Evolutionary conservation across 2,888 invertebrate genomes (phyloP).

Genomic region (Syrphus vitripennis): DNA sequence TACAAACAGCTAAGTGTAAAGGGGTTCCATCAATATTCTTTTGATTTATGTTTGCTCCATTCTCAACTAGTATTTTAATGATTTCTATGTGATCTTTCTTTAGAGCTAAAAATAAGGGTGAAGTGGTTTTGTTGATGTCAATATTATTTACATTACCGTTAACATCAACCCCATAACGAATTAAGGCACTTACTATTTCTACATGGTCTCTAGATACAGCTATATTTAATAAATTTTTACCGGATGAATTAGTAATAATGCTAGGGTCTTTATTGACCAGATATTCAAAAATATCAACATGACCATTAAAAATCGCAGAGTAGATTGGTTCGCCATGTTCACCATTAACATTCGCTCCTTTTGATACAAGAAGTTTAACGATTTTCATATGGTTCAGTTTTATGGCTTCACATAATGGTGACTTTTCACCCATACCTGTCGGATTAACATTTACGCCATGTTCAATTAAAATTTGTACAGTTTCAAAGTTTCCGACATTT

Average conservation of each 20-base stretch:
- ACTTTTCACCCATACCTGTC: neutral
- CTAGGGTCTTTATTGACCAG: neutral
- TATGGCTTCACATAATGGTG: neutral
- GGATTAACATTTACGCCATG: slow-evolving; percentile 16
- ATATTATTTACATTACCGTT: neutral
- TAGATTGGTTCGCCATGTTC: neutral
- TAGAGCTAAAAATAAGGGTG: neutral
- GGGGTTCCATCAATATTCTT: neutral
- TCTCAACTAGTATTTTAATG: slow-evolving; percentile 9
- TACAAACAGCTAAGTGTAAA: neutral
- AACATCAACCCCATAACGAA: neutral
- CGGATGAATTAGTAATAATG: neutral
- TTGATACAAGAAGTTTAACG: neutral
- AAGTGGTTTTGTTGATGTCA: neutral
- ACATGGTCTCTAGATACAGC: neutral
- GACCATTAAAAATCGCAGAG: neutral
- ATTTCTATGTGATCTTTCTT: neutral
- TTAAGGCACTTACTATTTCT: neutral
- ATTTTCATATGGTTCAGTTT: neutral
- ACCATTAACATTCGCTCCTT: neutral
- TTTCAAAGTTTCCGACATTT: neutral
- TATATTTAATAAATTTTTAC: neutral
- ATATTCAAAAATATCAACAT: neutral
- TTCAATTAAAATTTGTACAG: slow-evolving; percentile 17
- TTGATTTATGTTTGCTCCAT: slow-evolving; percentile 7